Conservation (phyloP, 2,797 vertebrate genomes). For the Eurystomus glaucurus region DNA sequence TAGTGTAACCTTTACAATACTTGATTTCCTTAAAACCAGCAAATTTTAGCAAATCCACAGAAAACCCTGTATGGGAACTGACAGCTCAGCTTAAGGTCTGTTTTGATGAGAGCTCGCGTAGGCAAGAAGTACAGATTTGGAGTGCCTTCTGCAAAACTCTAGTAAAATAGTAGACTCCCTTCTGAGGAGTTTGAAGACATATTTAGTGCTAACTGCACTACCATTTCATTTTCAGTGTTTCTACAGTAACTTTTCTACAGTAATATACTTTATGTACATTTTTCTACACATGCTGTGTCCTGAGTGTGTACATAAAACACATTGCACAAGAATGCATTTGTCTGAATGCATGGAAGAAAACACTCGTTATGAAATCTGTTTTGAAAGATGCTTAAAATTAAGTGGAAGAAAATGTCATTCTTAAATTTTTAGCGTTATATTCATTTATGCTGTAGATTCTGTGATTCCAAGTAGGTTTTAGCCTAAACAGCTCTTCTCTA, state of each 20-base stretch:
- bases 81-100: background rate
- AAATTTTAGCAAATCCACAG: background rate
- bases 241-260: background rate
- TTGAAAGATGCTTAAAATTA: background rate
- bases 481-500: background rate
- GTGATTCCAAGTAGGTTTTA: background rate
- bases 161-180: background rate
- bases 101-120: background rate
- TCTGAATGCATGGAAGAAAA: background rate
- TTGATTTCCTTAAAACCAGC: background rate
- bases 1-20: background rate
- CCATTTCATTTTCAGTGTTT: background rate
- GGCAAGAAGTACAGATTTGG: background rate
- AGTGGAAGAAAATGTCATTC: background rate
- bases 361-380: background rate
- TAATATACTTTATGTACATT: background rate
- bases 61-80: background rate
- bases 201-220: background rate
- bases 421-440: background rate
- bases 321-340: background rate
- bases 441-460: background rate
- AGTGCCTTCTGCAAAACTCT: background rate
- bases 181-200: background rate
- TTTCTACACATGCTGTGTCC: background rate
- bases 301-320: background rate